Evolutionary conservation across 2,888 invertebrate species (phyloP).

Genomic region (Drosophila quinaria): DNA sequence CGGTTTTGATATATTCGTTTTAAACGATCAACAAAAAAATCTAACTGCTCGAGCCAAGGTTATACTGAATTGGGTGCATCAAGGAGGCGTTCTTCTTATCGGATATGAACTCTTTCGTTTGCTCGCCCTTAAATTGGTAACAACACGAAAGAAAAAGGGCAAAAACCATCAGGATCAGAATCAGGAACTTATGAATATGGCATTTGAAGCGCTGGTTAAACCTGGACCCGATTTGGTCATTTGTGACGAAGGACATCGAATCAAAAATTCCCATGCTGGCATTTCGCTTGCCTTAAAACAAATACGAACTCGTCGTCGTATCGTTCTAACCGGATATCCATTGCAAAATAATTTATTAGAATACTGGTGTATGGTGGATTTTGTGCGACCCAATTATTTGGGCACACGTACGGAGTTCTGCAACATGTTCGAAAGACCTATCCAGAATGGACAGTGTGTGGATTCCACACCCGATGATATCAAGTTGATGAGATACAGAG

Average conservation of each 20-base stretch:
- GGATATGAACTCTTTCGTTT: conserved; percentile 98
- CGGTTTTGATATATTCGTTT: conserved; percentile 94
- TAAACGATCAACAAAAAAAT: conserved; percentile 98
- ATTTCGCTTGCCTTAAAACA: conserved; percentile 98
- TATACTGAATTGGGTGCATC: conserved; percentile 93
- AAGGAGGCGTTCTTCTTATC: conserved; percentile 97
- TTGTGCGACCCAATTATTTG: conserved; percentile 98
- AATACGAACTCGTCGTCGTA: conserved; percentile 96
- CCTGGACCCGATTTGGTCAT: conserved; percentile 98
- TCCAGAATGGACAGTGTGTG: conserved; percentile 98
- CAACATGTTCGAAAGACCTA: conserved; percentile 99
- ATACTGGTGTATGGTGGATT: conserved; percentile 99
- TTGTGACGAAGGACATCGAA: conserved; percentile 98
- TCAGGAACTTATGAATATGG: conserved; percentile 92
- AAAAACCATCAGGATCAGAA: conserved; percentile 86
- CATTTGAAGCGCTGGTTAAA: conserved; percentile 93
- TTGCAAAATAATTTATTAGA: conserved; percentile 98
- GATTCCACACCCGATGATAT: conserved; percentile 98
- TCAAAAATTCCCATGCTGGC: conserved; percentile 98
- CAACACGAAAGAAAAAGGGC: conserved; percentile 86
- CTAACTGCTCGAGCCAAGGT: conserved; percentile 95
- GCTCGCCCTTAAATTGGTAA: conserved; percentile 91
- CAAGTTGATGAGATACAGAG: conserved; percentile 96
- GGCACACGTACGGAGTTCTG: conserved; percentile 98
- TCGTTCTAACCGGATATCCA: conserved; percentile 99